Evolutionary conservation across 2,797 vertebrate species (phyloP), one percentile per base, ranked within the genome.

Genomic region (Periparus ater): DNA sequence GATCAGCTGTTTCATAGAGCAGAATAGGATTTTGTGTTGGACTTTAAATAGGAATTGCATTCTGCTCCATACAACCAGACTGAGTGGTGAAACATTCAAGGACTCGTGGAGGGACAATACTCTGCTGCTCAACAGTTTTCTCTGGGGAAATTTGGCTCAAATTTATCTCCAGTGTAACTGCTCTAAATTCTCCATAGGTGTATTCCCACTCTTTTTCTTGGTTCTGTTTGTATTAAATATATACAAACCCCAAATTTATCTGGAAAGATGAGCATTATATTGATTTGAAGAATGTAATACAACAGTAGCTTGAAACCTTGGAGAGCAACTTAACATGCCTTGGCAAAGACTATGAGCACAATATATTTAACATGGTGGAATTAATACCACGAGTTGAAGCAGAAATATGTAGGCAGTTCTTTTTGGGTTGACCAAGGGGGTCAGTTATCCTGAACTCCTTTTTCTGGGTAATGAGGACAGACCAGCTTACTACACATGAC

Each of bases 81-180:
- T 22, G 13, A 5, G 1, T 5, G 13, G 38, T 16, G 53, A 74
- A 50, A 60, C 7, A 25, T 44, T 21, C n/a, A 50, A 86, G 12
- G 36, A 76, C 48, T 73, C 0, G 0, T 38, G 45, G 10, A 30
- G 4, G 5, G 18, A 62, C 8, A n/a, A 40, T 26, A 40, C 3
- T 36, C 30, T 23, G 15, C 13, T 34, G 20, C 55, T 66, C 11
- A 58, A 3, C 13, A 18, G 17, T 20, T 70, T 91, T 76, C 45
- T 36, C 36, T 45, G 27, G 21, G 88, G 50, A 79, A 79, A 82
- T 1, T 30, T 0, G 11, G 8, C 19, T 32, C 22, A 81, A 73
- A 79, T 54, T 86, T 1, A 44, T 45, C 32, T 70, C 67, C 17
- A 5, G 2, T 55, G 16, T 60, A 84, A 76, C 1, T 9, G 4